Evolutionary conservation across 92 coral and sea anemone genomes (phyloP).

Genomic region (Epizoanthus illoricatus): DNA sequence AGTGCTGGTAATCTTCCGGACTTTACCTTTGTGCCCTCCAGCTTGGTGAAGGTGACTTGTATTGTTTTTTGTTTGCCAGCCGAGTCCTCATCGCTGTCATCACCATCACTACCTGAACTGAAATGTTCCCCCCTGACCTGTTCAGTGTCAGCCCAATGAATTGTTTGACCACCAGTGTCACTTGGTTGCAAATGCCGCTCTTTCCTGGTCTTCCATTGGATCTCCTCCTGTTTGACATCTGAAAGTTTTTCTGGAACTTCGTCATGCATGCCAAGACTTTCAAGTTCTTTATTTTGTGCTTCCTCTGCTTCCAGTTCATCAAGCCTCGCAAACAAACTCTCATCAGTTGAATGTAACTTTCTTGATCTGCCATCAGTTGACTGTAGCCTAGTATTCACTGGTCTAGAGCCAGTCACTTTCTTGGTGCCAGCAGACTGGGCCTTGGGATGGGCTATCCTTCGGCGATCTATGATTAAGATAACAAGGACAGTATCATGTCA

Average conservation of each 20-base stretch:
- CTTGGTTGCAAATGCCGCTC: background rate
- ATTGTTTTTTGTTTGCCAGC: background rate
- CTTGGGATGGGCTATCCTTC: constrained; percentile 69
- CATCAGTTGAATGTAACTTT: constrained; percentile 41
- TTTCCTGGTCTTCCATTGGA: background rate
- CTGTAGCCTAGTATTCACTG: background rate
- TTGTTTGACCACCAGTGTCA: background rate
- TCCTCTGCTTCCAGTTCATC: constrained; percentile 79
- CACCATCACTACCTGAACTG: constrained; percentile 19
- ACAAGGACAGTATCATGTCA: no score
- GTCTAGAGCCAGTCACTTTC: constrained; percentile 60
- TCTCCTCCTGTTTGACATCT: background rate
- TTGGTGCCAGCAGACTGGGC: constrained; percentile 66
- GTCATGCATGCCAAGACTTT: constrained; percentile 1
- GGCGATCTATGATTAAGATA: background rate
- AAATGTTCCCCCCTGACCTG: background rate
- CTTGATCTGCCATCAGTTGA: constrained; percentile 19
- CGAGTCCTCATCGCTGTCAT: background rate
- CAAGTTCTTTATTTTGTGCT: constrained; percentile 67
- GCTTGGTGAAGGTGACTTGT: constrained; percentile 31
- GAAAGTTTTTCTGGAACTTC: background rate
- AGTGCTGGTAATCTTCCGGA: no score
- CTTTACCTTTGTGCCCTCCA: constrained; percentile 7
- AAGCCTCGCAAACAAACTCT: constrained; percentile 81
- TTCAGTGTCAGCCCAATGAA: constrained; percentile 22